Evolutionary conservation across 2,797 vertebrate genomes (phyloP).

Genomic region (Rhinophrynus dorsalis): DNA sequence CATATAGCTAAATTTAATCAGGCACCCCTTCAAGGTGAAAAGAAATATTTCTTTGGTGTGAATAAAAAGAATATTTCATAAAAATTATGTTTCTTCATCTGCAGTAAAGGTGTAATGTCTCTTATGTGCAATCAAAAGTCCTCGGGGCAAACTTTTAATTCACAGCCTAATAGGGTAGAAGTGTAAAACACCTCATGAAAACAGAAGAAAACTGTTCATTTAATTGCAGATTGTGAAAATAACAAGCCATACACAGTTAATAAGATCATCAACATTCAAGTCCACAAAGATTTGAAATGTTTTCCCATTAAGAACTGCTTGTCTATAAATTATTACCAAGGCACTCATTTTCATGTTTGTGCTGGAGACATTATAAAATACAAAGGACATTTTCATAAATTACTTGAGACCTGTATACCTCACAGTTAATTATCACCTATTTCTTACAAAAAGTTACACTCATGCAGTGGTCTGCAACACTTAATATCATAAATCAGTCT

Average conservation of each 20-base stretch:
- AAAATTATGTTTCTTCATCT: conserved; percentile 26
- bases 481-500: too few relatives aligned
- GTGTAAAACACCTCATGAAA: conserved; percentile 61
- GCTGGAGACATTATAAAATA: conserved; percentile 72
- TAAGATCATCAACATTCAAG: conserved; percentile 68
- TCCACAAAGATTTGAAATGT: conserved; percentile 78
- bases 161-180: conserved; percentile 58
- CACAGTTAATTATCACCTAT: conserved; percentile 63
- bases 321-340: conserved; percentile 73
- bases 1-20: conserved; percentile 63
- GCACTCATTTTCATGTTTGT: conserved; percentile 74
- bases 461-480: conserved; percentile 46
- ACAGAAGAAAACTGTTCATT: conserved; percentile 63
- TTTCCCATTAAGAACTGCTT: conserved; percentile 74
- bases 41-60: conserved; percentile 53
- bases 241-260: conserved; percentile 79
- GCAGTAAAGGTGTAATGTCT: conserved; percentile 10
- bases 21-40: conserved; percentile 58
- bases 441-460: conserved; percentile 61
- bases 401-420: conserved; percentile 62
- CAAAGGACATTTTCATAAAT: conserved; percentile 76
- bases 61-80: conserved; percentile 56
- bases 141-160: conserved; percentile 52
- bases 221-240: conserved; percentile 69
- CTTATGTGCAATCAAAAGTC: neutral